phyloP scores from a whole-genome alignment of 2,113 vertebrate species.

The Lota lota region DNA sequence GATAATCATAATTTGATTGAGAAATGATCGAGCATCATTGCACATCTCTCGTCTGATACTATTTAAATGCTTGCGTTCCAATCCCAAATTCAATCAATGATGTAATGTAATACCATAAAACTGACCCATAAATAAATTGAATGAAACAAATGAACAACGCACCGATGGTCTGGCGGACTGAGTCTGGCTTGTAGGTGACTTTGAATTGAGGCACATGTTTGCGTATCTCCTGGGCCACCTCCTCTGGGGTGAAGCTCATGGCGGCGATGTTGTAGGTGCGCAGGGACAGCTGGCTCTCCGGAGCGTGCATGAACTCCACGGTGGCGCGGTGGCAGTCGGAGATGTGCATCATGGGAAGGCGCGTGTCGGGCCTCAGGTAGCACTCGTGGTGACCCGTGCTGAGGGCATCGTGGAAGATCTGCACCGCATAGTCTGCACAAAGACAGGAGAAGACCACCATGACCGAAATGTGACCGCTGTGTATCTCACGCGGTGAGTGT shows the following conservation, averaged over 20 bases:
- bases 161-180: slow-evolving; percentile 74
- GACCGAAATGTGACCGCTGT: neutral
- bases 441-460: neutral
- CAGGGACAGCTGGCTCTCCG: slow-evolving; percentile 67
- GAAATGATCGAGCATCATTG: no score
- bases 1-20: no score
- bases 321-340: slow-evolving; percentile 77
- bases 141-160: slow-evolving; percentile 12
- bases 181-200: slow-evolving; percentile 74
- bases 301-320: slow-evolving; percentile 73
- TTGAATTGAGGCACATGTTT: slow-evolving; percentile 73
- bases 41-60: no score
- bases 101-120: no score
- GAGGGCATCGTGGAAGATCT: slow-evolving; percentile 77
- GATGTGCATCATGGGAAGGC: slow-evolving; percentile 80
- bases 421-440: slow-evolving; percentile 72
- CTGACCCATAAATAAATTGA: no score
- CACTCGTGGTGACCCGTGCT: slow-evolving; percentile 73
- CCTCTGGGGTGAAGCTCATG: slow-evolving; percentile 77
- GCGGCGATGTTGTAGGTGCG: slow-evolving; percentile 78
- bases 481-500: slow-evolving; percentile 1
- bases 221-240: slow-evolving; percentile 70
- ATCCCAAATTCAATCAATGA: no score
- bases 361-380: slow-evolving; percentile 72
- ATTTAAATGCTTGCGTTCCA: no score